Evolutionary conservation across 35 echinoderm and acorn worm species (phyloP).

Genomic region (Heliocidaris tuberculata): DNA sequence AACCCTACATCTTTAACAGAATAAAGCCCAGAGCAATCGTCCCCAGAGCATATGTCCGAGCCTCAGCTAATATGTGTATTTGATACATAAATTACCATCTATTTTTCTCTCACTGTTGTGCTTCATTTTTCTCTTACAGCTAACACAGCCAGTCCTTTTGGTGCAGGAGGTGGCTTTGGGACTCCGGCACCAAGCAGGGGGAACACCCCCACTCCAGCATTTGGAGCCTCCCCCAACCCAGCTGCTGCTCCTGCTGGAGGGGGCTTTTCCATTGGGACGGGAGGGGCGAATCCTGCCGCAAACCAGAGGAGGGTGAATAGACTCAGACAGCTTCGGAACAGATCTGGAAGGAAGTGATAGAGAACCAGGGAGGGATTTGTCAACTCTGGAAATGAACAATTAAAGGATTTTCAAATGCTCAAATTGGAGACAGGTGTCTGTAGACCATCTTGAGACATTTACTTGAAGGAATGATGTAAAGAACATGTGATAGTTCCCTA

Average conservation of each 20-base stretch:
- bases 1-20: too few species aligned
- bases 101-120: background rate
- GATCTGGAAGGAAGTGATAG: conserved; percentile 28
- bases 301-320: background rate
- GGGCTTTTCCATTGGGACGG: conserved; percentile 18
- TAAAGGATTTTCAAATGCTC: background rate
- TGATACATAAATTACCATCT: too few species aligned
- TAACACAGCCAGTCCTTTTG: background rate
- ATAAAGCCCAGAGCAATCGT: too few species aligned
- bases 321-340: background rate
- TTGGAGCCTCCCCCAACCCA: conserved; percentile 20
- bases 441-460: background rate
- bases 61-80: too few species aligned
- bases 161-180: background rate
- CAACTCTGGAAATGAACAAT: background rate
- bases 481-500: too few species aligned
- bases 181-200: background rate
- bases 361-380: background rate
- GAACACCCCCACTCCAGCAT: background rate
- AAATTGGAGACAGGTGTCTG: background rate
- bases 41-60: too few species aligned
- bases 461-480: background rate
- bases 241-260: background rate
- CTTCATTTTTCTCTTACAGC: background rate
- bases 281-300: background rate